Percentiles rank a stretch among this genome's conserved stretches.
These are phyloP conservation scores for Notarius lentiginosus DNA, from an alignment of 2,113 vertebrate species.

Conservation along the genomic window DNA sequence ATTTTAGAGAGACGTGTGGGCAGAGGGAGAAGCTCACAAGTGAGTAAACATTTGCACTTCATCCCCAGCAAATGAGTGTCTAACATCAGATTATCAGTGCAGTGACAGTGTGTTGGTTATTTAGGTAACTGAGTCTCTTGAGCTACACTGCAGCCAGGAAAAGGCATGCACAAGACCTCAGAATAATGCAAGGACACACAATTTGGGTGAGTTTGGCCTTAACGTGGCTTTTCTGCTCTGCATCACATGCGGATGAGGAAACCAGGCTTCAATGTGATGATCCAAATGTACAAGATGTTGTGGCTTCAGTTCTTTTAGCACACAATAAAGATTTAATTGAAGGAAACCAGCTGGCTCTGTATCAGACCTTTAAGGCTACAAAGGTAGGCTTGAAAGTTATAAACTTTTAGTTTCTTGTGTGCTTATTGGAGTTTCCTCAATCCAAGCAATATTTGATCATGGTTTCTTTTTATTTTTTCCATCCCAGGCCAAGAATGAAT, in stretches of 20 bases:
- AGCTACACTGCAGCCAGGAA: slow-evolving; percentile 29
- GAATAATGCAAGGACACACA: slow-evolving; percentile 40
- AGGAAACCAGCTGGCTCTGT: slow-evolving; percentile 53
- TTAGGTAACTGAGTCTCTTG: slow-evolving; percentile 29
- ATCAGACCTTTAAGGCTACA: slow-evolving; percentile 50
- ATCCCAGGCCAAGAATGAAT: slow-evolving; percentile 67
- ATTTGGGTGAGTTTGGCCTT: slow-evolving; percentile 43
- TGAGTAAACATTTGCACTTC: slow-evolving; percentile 57
- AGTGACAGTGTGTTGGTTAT: slow-evolving; percentile 31
- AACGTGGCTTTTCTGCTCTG: slow-evolving; percentile 38
- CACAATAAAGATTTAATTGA: slow-evolving; percentile 44
- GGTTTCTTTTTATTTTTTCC: neutral
- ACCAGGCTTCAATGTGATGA: slow-evolving; percentile 49
- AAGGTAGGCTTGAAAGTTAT: slow-evolving; percentile 45
- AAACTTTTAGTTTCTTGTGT: neutral
- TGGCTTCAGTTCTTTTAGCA: slow-evolving; percentile 37
- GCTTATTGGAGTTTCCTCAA: neutral
- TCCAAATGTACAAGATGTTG: slow-evolving; percentile 31
- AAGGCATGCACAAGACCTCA: slow-evolving; percentile 3
- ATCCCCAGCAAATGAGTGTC: slow-evolving; percentile 15
- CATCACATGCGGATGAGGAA: slow-evolving; percentile 9
- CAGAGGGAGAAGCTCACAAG: neutral
- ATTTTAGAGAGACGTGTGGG: slow-evolving; percentile 33
- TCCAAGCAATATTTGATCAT: neutral
- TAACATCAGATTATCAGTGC: slow-evolving; percentile 17